These are phyloP conservation scores for Phenganax marumi DNA, from an alignment of 92 coral and sea anemone genomes.

Conservation along the genomic window DNA sequence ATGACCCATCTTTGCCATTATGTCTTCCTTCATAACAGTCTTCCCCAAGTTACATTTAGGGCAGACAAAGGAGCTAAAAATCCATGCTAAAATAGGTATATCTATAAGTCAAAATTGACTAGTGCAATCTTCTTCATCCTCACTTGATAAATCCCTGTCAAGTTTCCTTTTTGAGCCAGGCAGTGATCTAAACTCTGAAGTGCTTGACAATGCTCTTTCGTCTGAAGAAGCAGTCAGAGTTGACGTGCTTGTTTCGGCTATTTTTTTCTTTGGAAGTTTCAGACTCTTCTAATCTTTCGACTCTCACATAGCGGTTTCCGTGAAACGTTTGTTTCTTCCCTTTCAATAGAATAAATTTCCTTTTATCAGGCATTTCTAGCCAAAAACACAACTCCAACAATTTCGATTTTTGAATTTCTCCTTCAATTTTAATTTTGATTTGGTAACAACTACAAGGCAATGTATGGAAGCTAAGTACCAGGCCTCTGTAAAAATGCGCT, in stretches of 20 bases:
- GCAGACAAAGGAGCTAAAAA: slow-evolving; percentile 33
- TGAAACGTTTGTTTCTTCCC: slow-evolving; percentile 11
- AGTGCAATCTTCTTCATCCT: slow-evolving; percentile 16
- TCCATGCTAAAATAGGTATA: slow-evolving; percentile 32
- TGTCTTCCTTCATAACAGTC: slow-evolving; percentile 44
- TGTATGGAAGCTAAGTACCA: slow-evolving; percentile 15
- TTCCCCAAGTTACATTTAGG: slow-evolving; percentile 48
- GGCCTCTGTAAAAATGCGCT: slow-evolving; percentile 10
- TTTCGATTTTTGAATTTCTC: background rate
- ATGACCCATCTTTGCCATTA: slow-evolving; percentile 46
- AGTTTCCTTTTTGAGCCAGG: slow-evolving; percentile 51
- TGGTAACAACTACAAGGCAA: slow-evolving; percentile 23
- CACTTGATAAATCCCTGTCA: slow-evolving; percentile 33
- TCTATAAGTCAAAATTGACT: slow-evolving; percentile 56
- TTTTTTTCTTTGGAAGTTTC: slow-evolving; percentile 26
- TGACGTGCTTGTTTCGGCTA: background rate
- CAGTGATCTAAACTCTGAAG: slow-evolving; percentile 10
- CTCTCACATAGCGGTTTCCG: slow-evolving; percentile 16
- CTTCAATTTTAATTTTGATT: slow-evolving; percentile 4
- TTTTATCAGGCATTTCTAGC: slow-evolving; percentile 13
- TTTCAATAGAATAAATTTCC: background rate
- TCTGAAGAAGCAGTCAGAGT: slow-evolving; percentile 28
- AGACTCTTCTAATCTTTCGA: slow-evolving; percentile 1
- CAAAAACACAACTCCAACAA: background rate
- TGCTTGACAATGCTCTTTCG: slow-evolving; percentile 23